A percentile compares a stretch with the other conserved stretches of the same genome.
Evolutionary conservation across 2,888 invertebrate genomes (phyloP).

Genomic region (Iselma pallidipennis): DNA sequence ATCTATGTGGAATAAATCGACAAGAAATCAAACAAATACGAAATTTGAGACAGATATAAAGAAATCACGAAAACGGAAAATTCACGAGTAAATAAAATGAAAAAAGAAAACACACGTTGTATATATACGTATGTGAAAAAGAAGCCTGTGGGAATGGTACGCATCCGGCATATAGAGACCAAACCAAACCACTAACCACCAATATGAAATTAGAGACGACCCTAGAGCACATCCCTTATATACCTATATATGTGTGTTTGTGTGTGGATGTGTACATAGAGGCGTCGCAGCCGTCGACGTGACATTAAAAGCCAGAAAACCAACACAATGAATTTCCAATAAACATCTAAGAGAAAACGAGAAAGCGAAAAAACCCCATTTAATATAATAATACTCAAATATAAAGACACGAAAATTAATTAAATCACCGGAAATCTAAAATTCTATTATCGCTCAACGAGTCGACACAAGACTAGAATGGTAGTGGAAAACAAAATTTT

Average conservation of each 20-base stretch:
- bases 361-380: no score
- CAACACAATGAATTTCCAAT: background rate
- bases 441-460: background rate
- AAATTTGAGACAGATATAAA: conserved; percentile 15
- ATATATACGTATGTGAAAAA: conserved; percentile 1
- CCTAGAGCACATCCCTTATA: conserved; percentile 3
- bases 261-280: background rate
- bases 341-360: no score
- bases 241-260: conserved; percentile 2
- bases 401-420: conserved; percentile 1
- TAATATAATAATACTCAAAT: no score
- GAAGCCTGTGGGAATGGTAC: background rate
- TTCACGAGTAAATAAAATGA: background rate
- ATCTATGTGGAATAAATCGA: conserved; percentile 3
- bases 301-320: conserved; percentile 21
- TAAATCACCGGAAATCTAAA: background rate
- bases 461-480: no score
- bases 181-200: conserved; percentile 4
- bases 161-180: conserved; percentile 15
- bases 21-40: conserved; percentile 16
- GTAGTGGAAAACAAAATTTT: no score
- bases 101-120: conserved; percentile 11
- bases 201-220: conserved; percentile 23
- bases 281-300: background rate
- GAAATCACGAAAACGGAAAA: conserved; percentile 18